Base-by-base conservation (phyloP, 2,888 invertebrate species). In the Leucophora obtusa region DNA sequence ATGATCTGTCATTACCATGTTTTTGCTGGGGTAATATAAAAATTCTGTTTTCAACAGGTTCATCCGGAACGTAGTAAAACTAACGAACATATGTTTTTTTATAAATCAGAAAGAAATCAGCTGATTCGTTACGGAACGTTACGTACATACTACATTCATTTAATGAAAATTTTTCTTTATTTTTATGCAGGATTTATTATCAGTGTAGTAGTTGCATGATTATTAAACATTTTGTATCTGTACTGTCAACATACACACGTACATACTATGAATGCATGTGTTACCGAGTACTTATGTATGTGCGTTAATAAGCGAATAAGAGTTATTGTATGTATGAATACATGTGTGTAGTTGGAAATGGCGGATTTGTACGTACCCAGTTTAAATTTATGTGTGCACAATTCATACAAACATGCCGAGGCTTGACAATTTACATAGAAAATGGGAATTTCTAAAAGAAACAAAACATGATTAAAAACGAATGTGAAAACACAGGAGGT, bases 151-250 rank as follows among this genome's bases (percentile, higher is more conserved):
- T n/a, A n/a, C n/a, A n/a, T n/a, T n/a, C n/a, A n/a, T n/a, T n/a
- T n/a, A n/a, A n/a, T n/a, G n/a, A n/a, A n/a, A n/a, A n/a, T n/a
- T n/a, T n/a, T n/a, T n/a, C n/a, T n/a, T n/a, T n/a, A n/a, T n/a
- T n/a, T n/a, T n/a, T n/a, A n/a, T n/a, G n/a, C n/a, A n/a, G n/a
- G n/a, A n/a, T n/a, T n/a, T n/a, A n/a, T n/a, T n/a, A n/a, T n/a
- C n/a, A n/a, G 6, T 28, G 6, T 65, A n/a, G 15, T 28, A 50
- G 65, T 38, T 65, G 15, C 51, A 53, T 15, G 53, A 65, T 54
- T 54, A 66, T 66, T 66, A 53, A 38, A 66, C 65, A 66, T 66
- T 66, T 38, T 54, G 21, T 54, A 43, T 15, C n/a, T n/a, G n/a
- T 53, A 28, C 54, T 56, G 54, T 54, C 66, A 14, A 54, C 43